Conservation (phyloP, 2,113 vertebrate genomes). For the Nothobranchius kuhntae region DNA sequence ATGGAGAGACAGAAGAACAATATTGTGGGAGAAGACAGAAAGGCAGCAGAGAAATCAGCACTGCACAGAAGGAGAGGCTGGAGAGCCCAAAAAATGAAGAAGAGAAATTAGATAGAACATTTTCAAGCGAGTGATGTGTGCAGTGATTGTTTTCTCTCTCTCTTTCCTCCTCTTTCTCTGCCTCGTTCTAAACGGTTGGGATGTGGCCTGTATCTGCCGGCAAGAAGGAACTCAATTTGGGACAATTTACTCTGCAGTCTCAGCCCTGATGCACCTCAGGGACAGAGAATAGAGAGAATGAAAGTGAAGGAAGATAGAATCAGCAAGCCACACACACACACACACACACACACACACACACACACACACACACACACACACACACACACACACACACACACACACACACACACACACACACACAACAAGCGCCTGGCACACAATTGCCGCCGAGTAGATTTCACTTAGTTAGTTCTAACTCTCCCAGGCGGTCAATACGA, state of each 20-base stretch:
- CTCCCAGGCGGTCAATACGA: constrained; percentile 92
- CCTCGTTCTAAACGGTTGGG: constrained; percentile 83
- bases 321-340: constrained; percentile 77
- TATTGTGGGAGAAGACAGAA: constrained; percentile 59
- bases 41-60: constrained; percentile 72
- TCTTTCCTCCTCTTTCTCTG: constrained; percentile 42
- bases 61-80: constrained; percentile 21
- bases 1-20: constrained; percentile 58
- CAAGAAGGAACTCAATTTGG: constrained; percentile 99
- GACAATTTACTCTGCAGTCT: constrained; percentile 98
- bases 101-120: constrained; percentile 87
- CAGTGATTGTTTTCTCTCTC: constrained; percentile 85
- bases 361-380: constrained; percentile 41
- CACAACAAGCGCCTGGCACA: constrained; percentile 57
- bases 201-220: constrained; percentile 90
- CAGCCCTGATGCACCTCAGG: constrained; percentile 90
- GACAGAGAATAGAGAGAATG: constrained; percentile 96
- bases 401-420: constrained; percentile 52
- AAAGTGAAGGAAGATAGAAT: constrained; percentile 99
- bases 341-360: constrained; percentile 39
- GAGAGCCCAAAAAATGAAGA: constrained; percentile 13
- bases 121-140: constrained; percentile 88
- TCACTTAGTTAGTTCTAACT: constrained; percentile 95
- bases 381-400: constrained; percentile 51
- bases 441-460: constrained; percentile 92